Conservation (phyloP, 2,888 invertebrate species). For the Drosophila melanosoma region DNA sequence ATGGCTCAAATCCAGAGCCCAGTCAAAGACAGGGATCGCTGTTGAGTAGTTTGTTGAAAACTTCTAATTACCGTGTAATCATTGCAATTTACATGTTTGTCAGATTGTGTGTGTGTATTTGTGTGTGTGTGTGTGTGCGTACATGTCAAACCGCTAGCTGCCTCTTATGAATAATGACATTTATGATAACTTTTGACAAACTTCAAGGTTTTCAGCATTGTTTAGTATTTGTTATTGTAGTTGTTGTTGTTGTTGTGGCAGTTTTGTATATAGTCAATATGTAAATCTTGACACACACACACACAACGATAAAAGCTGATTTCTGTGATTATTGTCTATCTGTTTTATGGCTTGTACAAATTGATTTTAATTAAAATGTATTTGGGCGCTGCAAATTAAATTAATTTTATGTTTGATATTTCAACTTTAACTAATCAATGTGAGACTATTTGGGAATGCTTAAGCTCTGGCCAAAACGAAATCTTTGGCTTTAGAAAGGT, state of each 20-base stretch:
- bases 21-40: conserved; percentile 3
- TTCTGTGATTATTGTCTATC: conserved; percentile 3
- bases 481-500: conserved; percentile 9
- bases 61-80: conserved; percentile 78
- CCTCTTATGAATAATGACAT: conserved; percentile 73
- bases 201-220: conserved; percentile 51
- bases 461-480: conserved; percentile 28
- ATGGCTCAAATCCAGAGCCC: conserved; percentile 5
- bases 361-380: conserved; percentile 66
- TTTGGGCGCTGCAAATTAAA: conserved; percentile 55
- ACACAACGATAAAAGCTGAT: background rate
- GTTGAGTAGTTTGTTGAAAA: conserved; percentile 60
- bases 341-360: conserved; percentile 41
- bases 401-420: conserved; percentile 49
- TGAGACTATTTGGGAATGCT: conserved; percentile 39
- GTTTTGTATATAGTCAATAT: conserved; percentile 26
- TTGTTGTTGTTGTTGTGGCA: conserved; percentile 16
- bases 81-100: conserved; percentile 62
- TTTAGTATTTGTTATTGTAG: conserved; percentile 36
- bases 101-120: conserved; percentile 9
- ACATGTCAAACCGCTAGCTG: conserved; percentile 11
- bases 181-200: conserved; percentile 57
- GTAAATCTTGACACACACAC: conserved; percentile 32
- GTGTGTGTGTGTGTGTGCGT: conserved; percentile 12
- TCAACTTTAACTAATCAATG: conserved; percentile 59